phyloP scores from a whole-genome alignment of 2,113 vertebrate genomes.

The Ardeotis arabs region DNA sequence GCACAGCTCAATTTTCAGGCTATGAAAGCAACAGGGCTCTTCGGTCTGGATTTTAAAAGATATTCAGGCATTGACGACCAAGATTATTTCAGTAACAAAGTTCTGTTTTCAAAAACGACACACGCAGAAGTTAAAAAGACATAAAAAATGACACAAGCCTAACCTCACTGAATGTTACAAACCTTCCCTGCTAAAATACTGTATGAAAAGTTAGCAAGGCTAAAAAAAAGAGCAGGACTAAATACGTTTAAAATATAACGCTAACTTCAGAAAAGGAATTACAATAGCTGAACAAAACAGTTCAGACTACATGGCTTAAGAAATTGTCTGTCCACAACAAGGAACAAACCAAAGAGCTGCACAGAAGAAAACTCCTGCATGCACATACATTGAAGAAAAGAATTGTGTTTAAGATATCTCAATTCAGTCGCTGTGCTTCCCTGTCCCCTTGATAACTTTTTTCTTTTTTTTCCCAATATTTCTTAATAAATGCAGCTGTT shows the following conservation, averaged over 20 bases:
- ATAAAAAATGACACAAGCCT: background rate
- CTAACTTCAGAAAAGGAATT: background rate
- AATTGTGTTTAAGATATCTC: background rate
- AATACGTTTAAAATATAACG: background rate
- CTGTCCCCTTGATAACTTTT: background rate
- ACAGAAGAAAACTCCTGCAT: background rate
- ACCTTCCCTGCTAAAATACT: background rate
- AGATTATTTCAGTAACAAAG: background rate
- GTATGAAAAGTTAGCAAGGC: background rate
- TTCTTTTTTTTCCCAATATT: background rate
- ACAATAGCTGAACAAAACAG: background rate
- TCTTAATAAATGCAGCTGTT: background rate
- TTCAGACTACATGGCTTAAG: background rate
- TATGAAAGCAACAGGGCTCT: background rate
- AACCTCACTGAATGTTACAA: background rate
- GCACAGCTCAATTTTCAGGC: background rate
- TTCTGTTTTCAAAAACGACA: background rate
- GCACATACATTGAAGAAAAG: background rate
- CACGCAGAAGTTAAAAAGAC: background rate
- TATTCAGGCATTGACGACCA: background rate
- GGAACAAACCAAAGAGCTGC: background rate
- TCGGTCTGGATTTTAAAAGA: background rate
- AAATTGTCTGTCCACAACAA: background rate
- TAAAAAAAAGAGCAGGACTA: background rate
- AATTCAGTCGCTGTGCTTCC: background rate